These are phyloP conservation scores for Bellardia pandia DNA, from an alignment of 2,888 invertebrate genomes.

Conservation along the genomic window DNA sequence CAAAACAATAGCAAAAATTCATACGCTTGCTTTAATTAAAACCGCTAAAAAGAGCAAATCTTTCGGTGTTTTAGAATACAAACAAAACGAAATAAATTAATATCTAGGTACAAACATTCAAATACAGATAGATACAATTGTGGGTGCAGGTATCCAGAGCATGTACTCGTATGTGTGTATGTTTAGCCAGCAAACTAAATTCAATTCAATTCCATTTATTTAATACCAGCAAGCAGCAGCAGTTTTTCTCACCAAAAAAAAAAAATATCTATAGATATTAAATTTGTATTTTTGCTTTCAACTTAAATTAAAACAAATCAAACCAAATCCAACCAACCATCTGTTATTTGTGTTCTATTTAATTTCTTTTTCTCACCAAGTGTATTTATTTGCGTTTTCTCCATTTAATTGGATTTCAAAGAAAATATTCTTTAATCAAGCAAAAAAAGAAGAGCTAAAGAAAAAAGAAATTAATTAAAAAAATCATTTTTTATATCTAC, in stretches of 20 bases:
- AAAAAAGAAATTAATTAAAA: conserved; percentile 40
- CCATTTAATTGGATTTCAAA: conserved; percentile 44
- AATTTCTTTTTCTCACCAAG: conserved; percentile 39
- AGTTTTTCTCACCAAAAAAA: conserved; percentile 18
- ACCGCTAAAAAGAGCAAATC: conserved; percentile 1
- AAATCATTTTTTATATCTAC: not conserved
- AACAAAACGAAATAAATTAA: not conserved
- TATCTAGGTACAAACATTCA: not conserved
- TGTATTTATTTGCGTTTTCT: conserved; percentile 46
- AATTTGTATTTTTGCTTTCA: conserved; percentile 22
- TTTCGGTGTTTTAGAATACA: not conserved
- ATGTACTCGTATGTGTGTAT: not conserved
- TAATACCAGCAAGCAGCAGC: not conserved
- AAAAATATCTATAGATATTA: conserved; percentile 28
- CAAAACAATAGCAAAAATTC: not conserved
- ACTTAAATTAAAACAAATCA: conserved; percentile 48
- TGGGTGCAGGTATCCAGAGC: conserved; percentile 31
- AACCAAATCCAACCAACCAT: conserved; percentile 37
- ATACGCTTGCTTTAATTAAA: not conserved
- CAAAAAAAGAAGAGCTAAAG: conserved; percentile 12
- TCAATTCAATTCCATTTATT: conserved; percentile 5
- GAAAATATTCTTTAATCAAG: conserved; percentile 19
- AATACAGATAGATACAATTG: conserved; percentile 21
- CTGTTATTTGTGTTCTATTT: conserved; percentile 51
- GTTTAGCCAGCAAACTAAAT: conserved; percentile 13